phyloP scores from a whole-genome alignment of 2,888 invertebrate genomes.

The Drosophila mettleri region DNA sequence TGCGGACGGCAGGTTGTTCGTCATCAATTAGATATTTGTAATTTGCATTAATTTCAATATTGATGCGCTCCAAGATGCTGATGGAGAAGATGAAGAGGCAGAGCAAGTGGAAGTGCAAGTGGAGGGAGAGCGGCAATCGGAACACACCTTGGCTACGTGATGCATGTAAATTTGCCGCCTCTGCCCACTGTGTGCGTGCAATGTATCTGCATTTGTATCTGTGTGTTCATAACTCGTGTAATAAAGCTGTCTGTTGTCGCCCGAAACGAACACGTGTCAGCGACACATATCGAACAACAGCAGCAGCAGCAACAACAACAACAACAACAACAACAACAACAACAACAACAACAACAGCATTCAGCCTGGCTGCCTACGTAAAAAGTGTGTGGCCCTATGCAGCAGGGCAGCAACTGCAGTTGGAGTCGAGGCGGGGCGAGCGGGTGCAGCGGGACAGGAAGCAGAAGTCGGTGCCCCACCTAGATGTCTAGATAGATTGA shows the following conservation, averaged over 20 bases:
- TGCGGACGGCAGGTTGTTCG: constrained; percentile 13
- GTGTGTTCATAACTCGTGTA: constrained; percentile 63
- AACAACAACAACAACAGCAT: no score
- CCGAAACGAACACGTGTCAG: constrained; percentile 70
- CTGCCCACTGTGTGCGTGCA: constrained; percentile 8
- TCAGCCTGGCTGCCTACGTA: constrained; percentile 43
- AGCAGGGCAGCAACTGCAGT: constrained; percentile 8
- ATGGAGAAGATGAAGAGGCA: constrained; percentile 1
- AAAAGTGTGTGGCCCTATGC: constrained; percentile 28
- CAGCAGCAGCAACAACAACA: constrained; percentile 18
- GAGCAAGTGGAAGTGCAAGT: constrained; percentile 1
- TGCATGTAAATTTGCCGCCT: constrained; percentile 37
- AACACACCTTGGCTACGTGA: constrained; percentile 26
- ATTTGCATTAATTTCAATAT: constrained; percentile 71
- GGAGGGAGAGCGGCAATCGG: constrained; percentile 12
- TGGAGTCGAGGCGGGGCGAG: background rate
- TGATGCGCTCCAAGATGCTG: constrained; percentile 36
- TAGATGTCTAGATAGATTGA: constrained; percentile 71
- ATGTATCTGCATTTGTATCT: constrained; percentile 21
- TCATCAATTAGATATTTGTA: constrained; percentile 55
- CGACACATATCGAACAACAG: constrained; percentile 68
- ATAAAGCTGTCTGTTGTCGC: constrained; percentile 66
- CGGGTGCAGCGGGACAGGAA: background rate
- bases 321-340: background rate
- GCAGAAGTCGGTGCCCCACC: constrained; percentile 52